phyloP scores from a whole-genome alignment of 1,140 invertebrate genomes.

The Trichonephila clavipes region DNA sequence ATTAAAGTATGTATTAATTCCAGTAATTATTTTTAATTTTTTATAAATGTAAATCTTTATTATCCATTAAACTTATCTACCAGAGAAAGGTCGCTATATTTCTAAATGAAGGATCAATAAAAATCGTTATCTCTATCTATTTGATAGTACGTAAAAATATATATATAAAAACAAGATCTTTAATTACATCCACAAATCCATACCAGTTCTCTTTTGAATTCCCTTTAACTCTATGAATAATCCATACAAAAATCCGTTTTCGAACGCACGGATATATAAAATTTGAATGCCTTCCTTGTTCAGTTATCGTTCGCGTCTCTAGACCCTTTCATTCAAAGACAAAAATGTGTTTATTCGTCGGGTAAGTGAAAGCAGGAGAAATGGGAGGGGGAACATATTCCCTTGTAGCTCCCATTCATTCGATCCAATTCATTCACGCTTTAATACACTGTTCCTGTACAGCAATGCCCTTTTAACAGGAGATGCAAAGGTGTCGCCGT shows the following conservation, averaged over 20 bases:
- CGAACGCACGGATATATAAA: background rate
- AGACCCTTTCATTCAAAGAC: constrained; percentile 28
- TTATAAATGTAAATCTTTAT: too few relatives aligned
- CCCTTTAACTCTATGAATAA: background rate
- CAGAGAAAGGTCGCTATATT: too few relatives aligned
- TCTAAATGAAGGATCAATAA: background rate
- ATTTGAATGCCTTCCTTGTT: constrained; percentile 2
- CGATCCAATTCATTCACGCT: constrained; percentile 55
- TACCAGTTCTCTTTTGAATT: background rate
- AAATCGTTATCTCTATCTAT: background rate
- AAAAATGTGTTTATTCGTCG: constrained; percentile 55
- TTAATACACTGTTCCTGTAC: constrained; percentile 67
- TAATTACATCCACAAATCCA: constrained; percentile 1
- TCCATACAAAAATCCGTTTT: background rate
- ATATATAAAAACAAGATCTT: background rate
- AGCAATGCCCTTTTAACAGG: constrained; percentile 70
- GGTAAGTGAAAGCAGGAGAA: constrained; percentile 53
- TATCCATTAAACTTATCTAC: too few relatives aligned
- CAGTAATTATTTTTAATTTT: too few relatives aligned
- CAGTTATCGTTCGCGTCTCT: background rate
- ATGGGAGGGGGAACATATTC: constrained; percentile 25
- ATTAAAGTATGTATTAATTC: too few relatives aligned
- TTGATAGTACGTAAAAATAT: background rate
- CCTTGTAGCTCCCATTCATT: constrained; percentile 51
- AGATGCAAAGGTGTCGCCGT: constrained; percentile 72